These are phyloP conservation scores for Sisor rabdophorus DNA, from an alignment of 2,113 vertebrate genomes.

Conservation along the genomic window DNA sequence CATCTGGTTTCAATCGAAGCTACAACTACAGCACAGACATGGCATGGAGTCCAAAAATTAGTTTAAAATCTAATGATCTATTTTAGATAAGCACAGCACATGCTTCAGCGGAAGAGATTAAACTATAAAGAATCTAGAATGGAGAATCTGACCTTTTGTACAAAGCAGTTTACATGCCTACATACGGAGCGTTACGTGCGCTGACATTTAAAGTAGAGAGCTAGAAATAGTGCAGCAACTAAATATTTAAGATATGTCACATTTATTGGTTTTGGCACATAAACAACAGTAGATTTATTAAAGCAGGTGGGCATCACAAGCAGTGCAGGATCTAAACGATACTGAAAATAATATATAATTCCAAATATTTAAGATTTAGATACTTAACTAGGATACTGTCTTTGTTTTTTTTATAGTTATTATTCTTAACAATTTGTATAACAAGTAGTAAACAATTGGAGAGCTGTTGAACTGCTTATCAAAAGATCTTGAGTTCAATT, in stretches of 20 bases:
- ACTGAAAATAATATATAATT: too few species aligned
- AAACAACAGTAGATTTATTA: too few species aligned
- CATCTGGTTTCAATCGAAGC: neutral
- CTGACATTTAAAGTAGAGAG: neutral
- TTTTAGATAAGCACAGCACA: neutral
- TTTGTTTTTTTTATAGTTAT: too few species aligned
- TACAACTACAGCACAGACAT: neutral
- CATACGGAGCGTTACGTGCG: neutral
- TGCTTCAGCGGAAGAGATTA: neutral
- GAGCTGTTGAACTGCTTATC: too few species aligned
- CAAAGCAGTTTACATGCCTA: neutral
- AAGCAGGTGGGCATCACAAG: too few species aligned
- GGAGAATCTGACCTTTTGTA: neutral
- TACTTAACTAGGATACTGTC: too few species aligned
- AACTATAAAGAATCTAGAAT: neutral
- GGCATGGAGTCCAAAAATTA: neutral
- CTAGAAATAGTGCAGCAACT: neutral
- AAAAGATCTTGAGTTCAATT: too few species aligned
- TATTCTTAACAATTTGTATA: too few species aligned
- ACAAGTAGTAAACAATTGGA: too few species aligned
- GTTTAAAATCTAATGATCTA: neutral
- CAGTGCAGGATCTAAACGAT: too few species aligned
- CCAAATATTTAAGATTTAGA: too few species aligned
- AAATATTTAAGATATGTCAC: neutral
- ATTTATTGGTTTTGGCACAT: neutral